Percentiles rank a stretch among this genome's conserved stretches.
Evolutionary conservation across 2,797 vertebrate species (phyloP).

Genomic region (Alcedo atthis): DNA sequence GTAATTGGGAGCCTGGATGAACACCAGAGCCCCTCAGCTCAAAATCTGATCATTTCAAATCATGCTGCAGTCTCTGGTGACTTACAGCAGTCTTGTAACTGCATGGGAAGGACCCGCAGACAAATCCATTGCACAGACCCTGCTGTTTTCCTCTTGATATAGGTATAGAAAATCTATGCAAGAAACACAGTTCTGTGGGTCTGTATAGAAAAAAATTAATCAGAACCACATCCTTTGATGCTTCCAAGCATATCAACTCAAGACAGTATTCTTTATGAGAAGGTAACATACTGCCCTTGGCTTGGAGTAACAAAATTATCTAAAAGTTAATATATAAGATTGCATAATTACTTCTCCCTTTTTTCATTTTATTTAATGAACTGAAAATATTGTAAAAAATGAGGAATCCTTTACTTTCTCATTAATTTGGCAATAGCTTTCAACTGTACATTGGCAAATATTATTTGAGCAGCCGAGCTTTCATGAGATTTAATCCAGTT

Average conservation of each 20-base stretch:
- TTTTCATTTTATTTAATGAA: conserved; percentile 13
- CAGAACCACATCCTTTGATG: not conserved
- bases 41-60: not conserved
- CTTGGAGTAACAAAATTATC: not conserved
- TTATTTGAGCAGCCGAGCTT: conserved; percentile 2
- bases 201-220: not conserved
- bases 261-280: not conserved
- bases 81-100: not conserved
- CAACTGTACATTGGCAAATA: not conserved
- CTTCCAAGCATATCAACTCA: not conserved
- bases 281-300: not conserved
- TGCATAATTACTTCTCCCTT: not conserved
- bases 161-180: not conserved
- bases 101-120: conserved; percentile 40
- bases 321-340: not conserved
- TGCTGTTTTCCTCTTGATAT: not conserved
- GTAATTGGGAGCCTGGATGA: not conserved
- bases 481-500: conserved; percentile 14
- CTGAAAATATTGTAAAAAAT: not conserved
- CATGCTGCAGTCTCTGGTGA: not conserved
- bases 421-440: not conserved
- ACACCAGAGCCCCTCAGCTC: not conserved
- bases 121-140: not conserved
- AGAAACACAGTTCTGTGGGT: not conserved
- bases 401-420: not conserved